Evolutionary conservation across 1,140 invertebrate species (phyloP).

Genomic region (Druon quercuslanigerum): DNA sequence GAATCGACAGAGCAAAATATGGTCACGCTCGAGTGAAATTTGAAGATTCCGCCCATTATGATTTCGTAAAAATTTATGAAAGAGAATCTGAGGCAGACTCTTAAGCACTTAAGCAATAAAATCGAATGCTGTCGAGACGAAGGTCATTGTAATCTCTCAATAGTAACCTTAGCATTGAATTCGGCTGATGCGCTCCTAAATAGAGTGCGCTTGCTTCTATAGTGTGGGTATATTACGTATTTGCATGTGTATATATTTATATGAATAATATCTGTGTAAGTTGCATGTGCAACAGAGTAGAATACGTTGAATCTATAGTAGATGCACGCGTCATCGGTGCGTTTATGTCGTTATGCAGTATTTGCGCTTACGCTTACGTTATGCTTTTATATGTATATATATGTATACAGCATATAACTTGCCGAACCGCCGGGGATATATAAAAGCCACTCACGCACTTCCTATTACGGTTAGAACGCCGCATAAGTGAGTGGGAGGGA

Average conservation of each 20-base stretch:
- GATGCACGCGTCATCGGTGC: slow-evolving; percentile 22
- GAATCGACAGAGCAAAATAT: no score
- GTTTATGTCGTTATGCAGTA: slow-evolving; percentile 28
- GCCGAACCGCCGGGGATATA: slow-evolving; percentile 46
- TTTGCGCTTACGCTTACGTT: slow-evolving; percentile 2
- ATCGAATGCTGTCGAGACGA: neutral
- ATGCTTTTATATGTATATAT: slow-evolving; percentile 33
- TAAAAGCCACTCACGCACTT: slow-evolving; percentile 61
- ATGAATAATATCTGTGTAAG: neutral
- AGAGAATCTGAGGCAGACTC: no score
- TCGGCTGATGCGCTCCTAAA: slow-evolving; percentile 26
- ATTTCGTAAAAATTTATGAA: no score
- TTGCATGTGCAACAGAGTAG: neutral
- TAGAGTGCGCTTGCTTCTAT: neutral
- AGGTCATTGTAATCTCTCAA: neutral
- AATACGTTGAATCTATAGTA: neutral
- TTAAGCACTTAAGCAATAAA: neutral
- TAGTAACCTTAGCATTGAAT: slow-evolving; percentile 28
- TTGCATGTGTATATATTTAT: neutral
- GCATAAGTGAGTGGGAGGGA: slow-evolving; percentile 52
- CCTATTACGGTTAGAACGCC: slow-evolving; percentile 61
- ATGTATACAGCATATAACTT: slow-evolving; percentile 41
- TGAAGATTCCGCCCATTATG: no score
- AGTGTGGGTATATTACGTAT: neutral
- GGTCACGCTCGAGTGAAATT: no score